Evolutionary conservation across 2,797 vertebrate species (phyloP), one percentile per base, ranked within the genome.

Genomic region (Gymnothorax reevesii): DNA sequence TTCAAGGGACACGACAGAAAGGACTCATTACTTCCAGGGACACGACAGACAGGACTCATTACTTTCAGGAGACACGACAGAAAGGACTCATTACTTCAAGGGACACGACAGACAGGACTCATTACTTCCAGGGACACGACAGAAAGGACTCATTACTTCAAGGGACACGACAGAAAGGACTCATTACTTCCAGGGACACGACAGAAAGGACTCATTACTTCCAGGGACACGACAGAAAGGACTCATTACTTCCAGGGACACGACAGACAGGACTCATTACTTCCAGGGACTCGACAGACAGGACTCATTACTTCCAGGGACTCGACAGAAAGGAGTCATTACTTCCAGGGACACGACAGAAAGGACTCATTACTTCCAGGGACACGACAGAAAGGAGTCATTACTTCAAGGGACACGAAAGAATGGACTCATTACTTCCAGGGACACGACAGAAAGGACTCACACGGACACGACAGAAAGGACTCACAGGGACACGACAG

Each of bases 1-100:
- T 94, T 91, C 95, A 94, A 17, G 92, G 89, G 59, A 4, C 90
- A 82, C 86, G 92, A n/a, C n/a, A n/a, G 33, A 42, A 42, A 42
- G 33, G 33, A 42, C 33, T 42, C 33, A 42, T 42, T 89, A 94
- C 95, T 94, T 91, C 95, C 95, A 17, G 92, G 89, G 59, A 4
- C 90, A 82, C 86, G 92, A n/a, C n/a, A n/a, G 33, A 42, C 1
- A 42, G 33, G 33, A 42, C 33, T 42, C 33, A 42, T 42, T 89
- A 94, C 95, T 94, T 91, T 95, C 95, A 17, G 92, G 89, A n/a
- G 59, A 4, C 90, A 82, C 86, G 92, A n/a, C n/a, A n/a, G 33
- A 42, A 42, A 42, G 33, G 33, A 42, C 33, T 42, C 33, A 42
- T 42, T 89, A 94, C 95, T 94, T 91, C 95, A 94, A 17, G 92